Conservation (phyloP, 2,888 invertebrate species). For the Cynaeus angustus region DNA sequence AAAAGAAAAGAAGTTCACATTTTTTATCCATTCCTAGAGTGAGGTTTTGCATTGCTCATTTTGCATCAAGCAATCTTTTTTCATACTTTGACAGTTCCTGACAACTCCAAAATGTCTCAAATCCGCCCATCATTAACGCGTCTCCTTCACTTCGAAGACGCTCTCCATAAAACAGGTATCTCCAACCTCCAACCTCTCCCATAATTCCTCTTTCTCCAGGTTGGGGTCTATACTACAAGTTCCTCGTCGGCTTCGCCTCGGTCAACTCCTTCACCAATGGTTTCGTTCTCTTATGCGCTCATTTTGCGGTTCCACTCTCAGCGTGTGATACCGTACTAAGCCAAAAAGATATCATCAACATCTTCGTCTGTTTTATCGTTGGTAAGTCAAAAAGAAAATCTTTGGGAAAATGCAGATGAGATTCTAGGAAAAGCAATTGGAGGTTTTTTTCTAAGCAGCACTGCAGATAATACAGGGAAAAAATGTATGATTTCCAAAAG, state of each 20-base stretch:
- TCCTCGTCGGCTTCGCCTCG: conserved; percentile 33
- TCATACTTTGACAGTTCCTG: background rate
- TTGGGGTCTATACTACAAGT: conserved; percentile 47
- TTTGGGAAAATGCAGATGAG: no score
- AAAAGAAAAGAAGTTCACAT: no score
- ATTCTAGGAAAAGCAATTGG: conserved; percentile 43
- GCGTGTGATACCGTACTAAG: conserved; percentile 29
- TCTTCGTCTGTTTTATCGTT: conserved; percentile 20
- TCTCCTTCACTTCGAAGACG: conserved; percentile 34
- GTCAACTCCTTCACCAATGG: conserved; percentile 34
- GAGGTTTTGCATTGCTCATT: conserved; percentile 4
- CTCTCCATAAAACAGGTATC: conserved; percentile 39
- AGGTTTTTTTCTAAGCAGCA: conserved; percentile 62
- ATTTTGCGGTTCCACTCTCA: conserved; percentile 31
- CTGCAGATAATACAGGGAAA: conserved; percentile 70
- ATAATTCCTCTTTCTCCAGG: conserved; percentile 15
- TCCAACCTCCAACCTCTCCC: background rate
- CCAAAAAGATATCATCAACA: conserved; percentile 1
- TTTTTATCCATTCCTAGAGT: no score
- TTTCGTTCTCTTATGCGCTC: conserved; percentile 24
- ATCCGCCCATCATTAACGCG: conserved; percentile 11
- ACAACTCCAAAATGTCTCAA: conserved; percentile 30
- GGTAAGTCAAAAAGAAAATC: conserved; percentile 12
- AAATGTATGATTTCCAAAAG: conserved; percentile 66
- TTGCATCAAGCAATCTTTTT: background rate